Evolutionary conservation across 2,113 vertebrate species (phyloP).

Genomic region (Brienomyrus brachyistius): DNA sequence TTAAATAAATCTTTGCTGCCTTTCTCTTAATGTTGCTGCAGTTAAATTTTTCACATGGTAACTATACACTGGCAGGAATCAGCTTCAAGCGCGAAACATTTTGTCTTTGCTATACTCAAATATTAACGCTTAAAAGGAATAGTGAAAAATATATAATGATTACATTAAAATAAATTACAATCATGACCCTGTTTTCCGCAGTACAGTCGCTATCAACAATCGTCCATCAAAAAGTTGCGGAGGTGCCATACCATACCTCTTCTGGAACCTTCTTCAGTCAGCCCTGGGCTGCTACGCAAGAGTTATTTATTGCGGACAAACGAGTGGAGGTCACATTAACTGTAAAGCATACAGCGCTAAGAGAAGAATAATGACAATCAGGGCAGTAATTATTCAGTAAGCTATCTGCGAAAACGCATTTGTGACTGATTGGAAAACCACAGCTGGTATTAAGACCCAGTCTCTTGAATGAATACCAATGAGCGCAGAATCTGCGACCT

Average conservation of each 20-base stretch:
- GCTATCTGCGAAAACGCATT: not conserved
- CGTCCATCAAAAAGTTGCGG: not conserved
- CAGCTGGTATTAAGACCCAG: not conserved
- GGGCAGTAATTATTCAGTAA: constrained; percentile 12
- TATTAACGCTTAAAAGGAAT: not conserved
- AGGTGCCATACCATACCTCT: not conserved
- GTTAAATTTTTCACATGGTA: not conserved
- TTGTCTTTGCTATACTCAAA: not conserved
- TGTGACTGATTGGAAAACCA: not conserved
- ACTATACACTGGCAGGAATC: not conserved
- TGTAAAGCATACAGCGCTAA: constrained; percentile 9
- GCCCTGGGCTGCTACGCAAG: not conserved
- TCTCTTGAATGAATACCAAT: not conserved
- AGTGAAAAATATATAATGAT: not conserved
- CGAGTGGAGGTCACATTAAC: constrained; percentile 15
- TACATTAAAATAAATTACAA: not conserved
- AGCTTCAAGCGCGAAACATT: not conserved
- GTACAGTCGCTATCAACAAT: not conserved
- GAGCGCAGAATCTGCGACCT: not conserved
- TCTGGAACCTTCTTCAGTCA: constrained; percentile 1
- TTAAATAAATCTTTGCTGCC: not conserved
- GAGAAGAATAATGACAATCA: constrained; percentile 15
- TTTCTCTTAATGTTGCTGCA: not conserved
- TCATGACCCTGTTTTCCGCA: not conserved
- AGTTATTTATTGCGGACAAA: constrained; percentile 18